Evolutionary conservation across 2,888 invertebrate genomes (phyloP).

Genomic region (Cylindroiulus punctatus): DNA sequence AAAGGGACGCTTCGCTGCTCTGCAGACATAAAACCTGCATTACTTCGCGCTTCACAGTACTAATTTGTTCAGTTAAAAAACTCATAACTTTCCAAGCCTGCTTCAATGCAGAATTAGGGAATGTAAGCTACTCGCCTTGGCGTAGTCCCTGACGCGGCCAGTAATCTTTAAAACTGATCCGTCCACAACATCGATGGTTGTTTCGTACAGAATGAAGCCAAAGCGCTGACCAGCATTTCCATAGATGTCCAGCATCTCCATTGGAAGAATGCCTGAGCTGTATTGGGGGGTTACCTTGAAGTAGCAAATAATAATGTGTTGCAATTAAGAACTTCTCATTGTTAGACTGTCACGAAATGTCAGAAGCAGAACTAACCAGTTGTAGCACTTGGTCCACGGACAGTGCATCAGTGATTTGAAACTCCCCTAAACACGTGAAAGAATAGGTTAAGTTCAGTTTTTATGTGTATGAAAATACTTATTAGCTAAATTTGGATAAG

Average conservation of each 20-base stretch:
- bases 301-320: neutral
- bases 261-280: slow-evolving; percentile 48
- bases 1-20: slow-evolving; percentile 28
- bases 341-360: neutral
- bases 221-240: slow-evolving; percentile 40
- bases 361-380: neutral
- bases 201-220: slow-evolving; percentile 31
- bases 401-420: slow-evolving; percentile 2
- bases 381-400: slow-evolving; percentile 3
- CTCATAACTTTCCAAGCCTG: neutral
- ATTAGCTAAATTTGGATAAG: too few species aligned
- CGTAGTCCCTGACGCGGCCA: slow-evolving; percentile 39
- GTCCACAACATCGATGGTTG: neutral
- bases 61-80: slow-evolving; percentile 27
- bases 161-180: neutral
- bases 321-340: too few species aligned
- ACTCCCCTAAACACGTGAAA: neutral
- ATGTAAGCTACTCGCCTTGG: slow-evolving; percentile 31
- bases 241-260: slow-evolving; percentile 46
- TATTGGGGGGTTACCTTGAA: slow-evolving; percentile 9
- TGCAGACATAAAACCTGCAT: slow-evolving; percentile 2
- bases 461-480: too few species aligned
- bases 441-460: too few species aligned
- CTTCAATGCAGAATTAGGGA: neutral
- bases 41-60: neutral